Evolutionary conservation across 2,113 vertebrate genomes (phyloP).

Genomic region (Hydrochoerus hydrochaeris): DNA sequence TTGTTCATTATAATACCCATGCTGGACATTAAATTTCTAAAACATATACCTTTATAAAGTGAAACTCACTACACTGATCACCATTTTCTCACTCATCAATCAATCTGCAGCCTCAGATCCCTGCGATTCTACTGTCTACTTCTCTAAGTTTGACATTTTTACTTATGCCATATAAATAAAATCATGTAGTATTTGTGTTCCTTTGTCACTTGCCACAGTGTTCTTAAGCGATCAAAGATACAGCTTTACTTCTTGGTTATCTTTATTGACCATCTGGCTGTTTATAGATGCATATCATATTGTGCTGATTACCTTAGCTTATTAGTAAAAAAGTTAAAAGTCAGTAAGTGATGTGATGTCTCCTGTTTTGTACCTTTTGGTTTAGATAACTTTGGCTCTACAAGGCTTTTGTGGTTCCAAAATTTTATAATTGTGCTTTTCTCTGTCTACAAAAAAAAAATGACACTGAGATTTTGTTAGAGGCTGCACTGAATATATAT

Average conservation of each 20-base stretch:
- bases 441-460: not conserved
- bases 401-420: not conserved
- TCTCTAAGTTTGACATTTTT: not conserved
- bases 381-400: not conserved
- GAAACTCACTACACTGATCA: not conserved
- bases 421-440: not conserved
- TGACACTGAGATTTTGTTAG: not conserved
- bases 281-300: not conserved
- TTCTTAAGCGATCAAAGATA: not conserved
- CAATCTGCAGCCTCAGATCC: not conserved
- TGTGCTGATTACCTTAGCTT: not conserved
- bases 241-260: not conserved
- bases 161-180: not conserved
- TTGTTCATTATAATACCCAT: not conserved
- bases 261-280: not conserved
- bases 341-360: not conserved
- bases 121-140: not conserved
- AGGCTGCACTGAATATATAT: not conserved
- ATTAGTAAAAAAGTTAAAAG: not conserved
- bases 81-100: not conserved
- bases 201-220: not conserved
- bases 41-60: not conserved
- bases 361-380: not conserved
- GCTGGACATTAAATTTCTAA: not conserved
- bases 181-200: not conserved